Evolutionary conservation across 2,113 vertebrate species (phyloP).

Genomic region (Zonotrichia leucophrys): DNA sequence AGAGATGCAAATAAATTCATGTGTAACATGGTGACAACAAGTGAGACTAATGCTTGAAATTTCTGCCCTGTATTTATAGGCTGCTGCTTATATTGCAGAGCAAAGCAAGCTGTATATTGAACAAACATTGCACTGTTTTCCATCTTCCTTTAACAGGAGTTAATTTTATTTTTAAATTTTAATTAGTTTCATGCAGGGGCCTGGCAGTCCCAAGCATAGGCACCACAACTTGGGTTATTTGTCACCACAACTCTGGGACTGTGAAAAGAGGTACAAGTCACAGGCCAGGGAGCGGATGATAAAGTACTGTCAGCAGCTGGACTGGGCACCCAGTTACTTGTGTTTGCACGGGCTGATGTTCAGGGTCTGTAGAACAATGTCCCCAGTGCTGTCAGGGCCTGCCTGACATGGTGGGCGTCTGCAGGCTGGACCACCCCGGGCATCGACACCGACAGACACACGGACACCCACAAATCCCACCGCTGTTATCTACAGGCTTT

Average conservation of each 20-base stretch:
- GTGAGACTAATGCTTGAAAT: not conserved
- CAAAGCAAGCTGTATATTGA: not conserved
- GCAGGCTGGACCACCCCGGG: not conserved
- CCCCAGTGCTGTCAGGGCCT: not conserved
- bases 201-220: constrained; percentile 22
- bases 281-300: not conserved
- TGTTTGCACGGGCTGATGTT: not conserved
- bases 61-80: not conserved
- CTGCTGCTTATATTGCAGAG: not conserved
- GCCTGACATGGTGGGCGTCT: not conserved
- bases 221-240: not conserved
- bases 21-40: not conserved
- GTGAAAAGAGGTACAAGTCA: not conserved
- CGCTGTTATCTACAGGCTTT: fast-evolving
- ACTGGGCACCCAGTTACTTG: not conserved
- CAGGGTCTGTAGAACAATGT: not conserved
- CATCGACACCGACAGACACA: not conserved
- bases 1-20: not conserved
- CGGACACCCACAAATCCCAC: not conserved
- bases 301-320: not conserved
- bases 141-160: constrained; percentile 61
- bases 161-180: constrained; percentile 66
- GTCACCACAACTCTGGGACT: not conserved
- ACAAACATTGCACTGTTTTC: constrained; percentile 58
- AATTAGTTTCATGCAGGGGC: constrained; percentile 52